Percentiles rank a stretch among this genome's conserved stretches.
Conservation (phyloP, 2,888 invertebrate genomes). For the Sminthurinus aureus region DNA sequence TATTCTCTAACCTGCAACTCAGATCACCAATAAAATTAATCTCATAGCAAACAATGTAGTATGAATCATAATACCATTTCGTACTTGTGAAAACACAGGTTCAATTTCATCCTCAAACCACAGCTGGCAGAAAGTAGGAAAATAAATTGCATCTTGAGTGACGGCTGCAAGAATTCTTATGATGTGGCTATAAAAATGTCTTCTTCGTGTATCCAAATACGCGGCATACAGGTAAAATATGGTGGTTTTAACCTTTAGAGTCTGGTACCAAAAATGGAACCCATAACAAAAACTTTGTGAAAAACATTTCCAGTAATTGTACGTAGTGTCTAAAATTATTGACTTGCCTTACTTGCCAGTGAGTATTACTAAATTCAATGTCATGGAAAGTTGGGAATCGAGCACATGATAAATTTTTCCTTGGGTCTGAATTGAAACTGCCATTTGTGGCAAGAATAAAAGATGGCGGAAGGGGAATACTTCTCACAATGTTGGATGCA, state of each 20-base stretch:
- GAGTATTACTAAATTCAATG: slow-evolving; percentile 89
- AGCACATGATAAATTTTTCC: slow-evolving; percentile 78
- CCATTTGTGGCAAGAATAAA: slow-evolving; percentile 70
- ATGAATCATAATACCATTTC: neutral
- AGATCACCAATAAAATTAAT: neutral
- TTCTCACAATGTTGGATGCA: slow-evolving; percentile 62
- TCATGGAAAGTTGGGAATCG: slow-evolving; percentile 89
- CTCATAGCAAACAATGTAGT: neutral
- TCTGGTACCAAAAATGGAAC: too few species aligned
- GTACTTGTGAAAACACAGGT: slow-evolving; percentile 69
- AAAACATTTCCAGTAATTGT: too few species aligned
- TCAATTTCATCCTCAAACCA: slow-evolving; percentile 90
- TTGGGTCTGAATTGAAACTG: slow-evolving; percentile 73
- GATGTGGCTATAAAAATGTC: slow-evolving; percentile 81
- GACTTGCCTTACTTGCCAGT: slow-evolving; percentile 82
- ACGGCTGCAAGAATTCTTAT: slow-evolving; percentile 83
- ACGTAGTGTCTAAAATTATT: too few species aligned
- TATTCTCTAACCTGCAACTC: neutral
- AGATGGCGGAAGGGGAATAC: slow-evolving; percentile 81
- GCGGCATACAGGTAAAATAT: too few species aligned
- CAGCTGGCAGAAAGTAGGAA: too few species aligned
- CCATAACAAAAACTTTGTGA: too few species aligned
- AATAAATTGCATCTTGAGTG: too few species aligned
- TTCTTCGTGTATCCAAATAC: slow-evolving; percentile 79
- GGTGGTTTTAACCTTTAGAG: too few species aligned